These are phyloP conservation scores for Apodemus speciosus DNA, from an alignment of 2,113 vertebrate species.

Conservation along the genomic window DNA sequence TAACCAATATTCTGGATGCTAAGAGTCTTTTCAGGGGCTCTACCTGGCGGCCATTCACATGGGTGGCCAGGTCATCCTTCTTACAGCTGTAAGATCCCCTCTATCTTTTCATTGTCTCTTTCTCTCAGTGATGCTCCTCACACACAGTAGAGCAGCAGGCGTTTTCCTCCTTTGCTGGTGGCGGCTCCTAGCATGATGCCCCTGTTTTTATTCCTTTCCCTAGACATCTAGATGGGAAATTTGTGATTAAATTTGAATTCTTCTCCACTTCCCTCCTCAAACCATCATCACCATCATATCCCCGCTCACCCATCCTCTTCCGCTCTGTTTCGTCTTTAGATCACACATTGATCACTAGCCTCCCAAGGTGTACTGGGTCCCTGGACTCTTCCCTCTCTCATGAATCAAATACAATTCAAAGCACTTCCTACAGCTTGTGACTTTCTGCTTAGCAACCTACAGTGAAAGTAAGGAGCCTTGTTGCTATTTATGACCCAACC, in stretches of 20 bases:
- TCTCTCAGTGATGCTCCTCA: not conserved
- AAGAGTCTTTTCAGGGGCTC: not conserved
- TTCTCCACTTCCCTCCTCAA: not conserved
- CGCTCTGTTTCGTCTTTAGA: not conserved
- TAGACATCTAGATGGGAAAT: not conserved
- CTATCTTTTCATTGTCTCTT: not conserved
- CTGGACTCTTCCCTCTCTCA: not conserved
- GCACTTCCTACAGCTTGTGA: not conserved
- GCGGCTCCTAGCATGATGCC: not conserved
- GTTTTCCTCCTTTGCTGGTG: not conserved
- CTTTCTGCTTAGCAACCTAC: not conserved
- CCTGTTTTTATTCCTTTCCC: not conserved
- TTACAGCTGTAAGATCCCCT: not conserved
- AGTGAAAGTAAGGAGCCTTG: not conserved
- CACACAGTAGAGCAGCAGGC: not conserved
- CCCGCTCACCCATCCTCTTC: not conserved
- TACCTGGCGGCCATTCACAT: not conserved
- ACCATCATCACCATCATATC: not conserved
- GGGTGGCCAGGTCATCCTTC: not conserved
- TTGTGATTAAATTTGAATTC: not conserved
- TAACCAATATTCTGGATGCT: not conserved
- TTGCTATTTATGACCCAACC: too few relatives aligned
- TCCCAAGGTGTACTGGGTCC: not conserved
- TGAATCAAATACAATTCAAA: not conserved
- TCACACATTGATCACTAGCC: not conserved